Evolutionary conservation across 2,113 vertebrate species (phyloP).

Genomic region (Procapra przewalskii): DNA sequence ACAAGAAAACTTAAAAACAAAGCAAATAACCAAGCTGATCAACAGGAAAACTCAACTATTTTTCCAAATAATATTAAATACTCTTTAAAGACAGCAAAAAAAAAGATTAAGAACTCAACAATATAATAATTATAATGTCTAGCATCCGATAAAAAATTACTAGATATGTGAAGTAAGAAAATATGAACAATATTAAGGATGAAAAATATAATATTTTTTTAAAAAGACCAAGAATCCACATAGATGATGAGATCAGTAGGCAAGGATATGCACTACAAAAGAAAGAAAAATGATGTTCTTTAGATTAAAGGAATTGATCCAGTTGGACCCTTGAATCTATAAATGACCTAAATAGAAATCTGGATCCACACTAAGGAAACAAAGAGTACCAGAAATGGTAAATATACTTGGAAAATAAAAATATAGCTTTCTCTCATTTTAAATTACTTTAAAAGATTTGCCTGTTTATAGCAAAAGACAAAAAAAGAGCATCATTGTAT

Average conservation of each 20-base stretch:
- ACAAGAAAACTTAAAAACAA: neutral
- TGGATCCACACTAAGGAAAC: neutral
- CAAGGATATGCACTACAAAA: neutral
- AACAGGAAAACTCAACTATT: neutral
- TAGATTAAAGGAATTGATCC: neutral
- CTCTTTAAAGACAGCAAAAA: neutral
- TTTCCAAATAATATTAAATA: neutral
- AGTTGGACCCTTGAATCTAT: neutral
- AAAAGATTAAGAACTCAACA: neutral
- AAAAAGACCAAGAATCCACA: neutral
- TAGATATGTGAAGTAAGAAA: slow-evolving; percentile 21
- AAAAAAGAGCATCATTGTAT: neutral
- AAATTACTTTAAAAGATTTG: neutral
- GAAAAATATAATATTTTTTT: neutral
- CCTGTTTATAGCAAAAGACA: neutral
- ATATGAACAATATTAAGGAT: neutral
- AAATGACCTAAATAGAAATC: neutral
- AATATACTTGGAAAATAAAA: neutral
- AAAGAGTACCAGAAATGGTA: neutral
- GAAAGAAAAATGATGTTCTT: neutral
- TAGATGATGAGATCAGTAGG: neutral
- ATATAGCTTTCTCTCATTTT: neutral
- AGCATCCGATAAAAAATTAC: slow-evolving; percentile 52
- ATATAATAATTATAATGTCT: slow-evolving; percentile 6
- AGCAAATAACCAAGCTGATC: neutral